Evolutionary conservation across 1,140 invertebrate species (phyloP).

Genomic region (Scaptodrosophila lebanonensis): DNA sequence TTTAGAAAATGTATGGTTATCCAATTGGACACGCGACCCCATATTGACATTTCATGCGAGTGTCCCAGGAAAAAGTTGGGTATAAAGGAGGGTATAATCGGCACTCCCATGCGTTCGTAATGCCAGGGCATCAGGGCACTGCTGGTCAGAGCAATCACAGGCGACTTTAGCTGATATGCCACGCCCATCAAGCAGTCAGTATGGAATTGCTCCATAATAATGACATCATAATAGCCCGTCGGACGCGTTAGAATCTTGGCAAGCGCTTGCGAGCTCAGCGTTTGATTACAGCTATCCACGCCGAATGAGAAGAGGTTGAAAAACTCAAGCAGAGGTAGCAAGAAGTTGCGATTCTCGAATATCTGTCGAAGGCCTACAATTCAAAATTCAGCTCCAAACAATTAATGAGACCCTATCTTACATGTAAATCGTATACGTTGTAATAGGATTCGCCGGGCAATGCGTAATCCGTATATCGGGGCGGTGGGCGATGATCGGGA

Average conservation of each 20-base stretch:
- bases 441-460: slow-evolving; percentile 53
- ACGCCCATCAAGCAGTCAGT: slow-evolving; percentile 83
- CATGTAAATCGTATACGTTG: slow-evolving; percentile 23
- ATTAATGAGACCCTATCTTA: too few relatives aligned
- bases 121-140: slow-evolving; percentile 81
- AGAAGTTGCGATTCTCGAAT: slow-evolving; percentile 39
- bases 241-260: slow-evolving; percentile 48
- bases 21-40: slow-evolving; percentile 76
- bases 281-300: slow-evolving; percentile 46
- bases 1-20: slow-evolving; percentile 50
- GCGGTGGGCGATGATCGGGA: slow-evolving; percentile 77
- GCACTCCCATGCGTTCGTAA: slow-evolving; percentile 79
- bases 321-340: slow-evolving; percentile 51
- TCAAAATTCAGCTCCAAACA: background rate
- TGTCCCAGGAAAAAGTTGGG: slow-evolving; percentile 79
- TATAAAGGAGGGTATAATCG: slow-evolving; percentile 80
- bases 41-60: slow-evolving; percentile 79
- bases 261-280: slow-evolving; percentile 44
- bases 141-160: slow-evolving; percentile 80
- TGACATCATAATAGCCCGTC: slow-evolving; percentile 81
- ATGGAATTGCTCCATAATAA: slow-evolving; percentile 83
- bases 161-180: slow-evolving; percentile 80
- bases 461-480: slow-evolving; percentile 80
- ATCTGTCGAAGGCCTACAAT: slow-evolving; percentile 24
- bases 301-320: slow-evolving; percentile 50